Percentiles rank a stretch among this genome's conserved stretches.
phyloP scores from a whole-genome alignment of 1,140 invertebrate genomes.

The Scaptomyza montana region DNA sequence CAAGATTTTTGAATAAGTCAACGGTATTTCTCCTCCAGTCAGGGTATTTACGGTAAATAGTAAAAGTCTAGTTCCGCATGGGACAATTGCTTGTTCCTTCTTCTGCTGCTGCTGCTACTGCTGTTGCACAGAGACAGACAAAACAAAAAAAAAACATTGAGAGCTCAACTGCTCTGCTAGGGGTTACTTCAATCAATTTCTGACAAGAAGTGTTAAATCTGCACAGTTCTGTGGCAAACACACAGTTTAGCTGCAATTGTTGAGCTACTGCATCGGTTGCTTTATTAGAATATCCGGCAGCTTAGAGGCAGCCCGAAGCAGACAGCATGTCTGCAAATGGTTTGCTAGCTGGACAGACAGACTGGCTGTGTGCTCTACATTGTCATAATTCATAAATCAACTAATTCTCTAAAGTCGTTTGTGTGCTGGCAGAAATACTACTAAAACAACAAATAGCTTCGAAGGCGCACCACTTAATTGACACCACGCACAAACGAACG shows the following conservation, averaged over 20 bases:
- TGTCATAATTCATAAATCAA: conserved; percentile 83
- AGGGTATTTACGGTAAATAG: conserved; percentile 20
- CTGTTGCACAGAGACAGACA: neutral
- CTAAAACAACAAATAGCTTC: conserved; percentile 62
- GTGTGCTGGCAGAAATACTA: conserved; percentile 28
- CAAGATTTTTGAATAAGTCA: neutral
- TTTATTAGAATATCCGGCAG: conserved; percentile 83
- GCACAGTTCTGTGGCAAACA: conserved; percentile 43
- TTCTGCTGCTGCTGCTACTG: conserved; percentile 35
- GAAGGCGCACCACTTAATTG: conserved; percentile 35
- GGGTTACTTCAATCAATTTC: conserved; percentile 82
- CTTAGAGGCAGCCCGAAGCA: conserved; percentile 46
- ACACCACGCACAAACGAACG: conserved; percentile 8
- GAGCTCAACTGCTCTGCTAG: conserved; percentile 69
- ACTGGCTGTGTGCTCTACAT: conserved; percentile 51
- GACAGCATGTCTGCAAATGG: conserved; percentile 57
- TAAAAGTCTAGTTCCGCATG: conserved; percentile 72
- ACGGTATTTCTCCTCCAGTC: neutral
- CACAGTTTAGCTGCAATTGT: conserved; percentile 56
- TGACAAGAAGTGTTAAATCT: conserved; percentile 83
- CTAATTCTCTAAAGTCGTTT: conserved; percentile 73
- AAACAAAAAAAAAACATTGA: neutral
- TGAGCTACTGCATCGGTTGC: conserved; percentile 29
- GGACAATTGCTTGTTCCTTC: conserved; percentile 75
- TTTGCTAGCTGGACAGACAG: neutral